Conservation (phyloP, 2,113 vertebrate genomes). For the Dendropsophus ebraccatus region DNA sequence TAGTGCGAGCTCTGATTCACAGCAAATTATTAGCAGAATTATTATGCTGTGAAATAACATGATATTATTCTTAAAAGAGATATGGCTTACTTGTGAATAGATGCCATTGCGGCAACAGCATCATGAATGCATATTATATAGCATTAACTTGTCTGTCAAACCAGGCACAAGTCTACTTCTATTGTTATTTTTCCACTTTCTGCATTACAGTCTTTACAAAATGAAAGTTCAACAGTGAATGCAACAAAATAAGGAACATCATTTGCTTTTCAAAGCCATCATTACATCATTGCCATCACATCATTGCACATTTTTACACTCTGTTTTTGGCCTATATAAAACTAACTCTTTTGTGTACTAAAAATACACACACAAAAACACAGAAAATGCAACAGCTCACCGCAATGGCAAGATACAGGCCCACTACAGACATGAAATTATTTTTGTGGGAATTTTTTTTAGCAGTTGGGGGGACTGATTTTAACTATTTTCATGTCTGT, state of each 20-base stretch:
- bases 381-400: too few species aligned
- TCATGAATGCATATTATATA: neutral
- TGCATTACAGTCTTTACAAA: neutral
- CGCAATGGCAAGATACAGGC: too few species aligned
- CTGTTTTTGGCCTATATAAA: too few species aligned
- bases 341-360: too few species aligned
- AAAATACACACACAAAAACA: too few species aligned
- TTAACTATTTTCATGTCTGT: too few species aligned
- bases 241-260: neutral
- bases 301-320: too few species aligned
- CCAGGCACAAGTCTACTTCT: neutral
- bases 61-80: neutral
- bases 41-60: neutral
- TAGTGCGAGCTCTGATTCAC: neutral
- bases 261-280: too few species aligned
- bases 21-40: neutral
- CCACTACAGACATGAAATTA: too few species aligned
- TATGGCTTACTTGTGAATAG: neutral
- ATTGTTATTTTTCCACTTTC: neutral
- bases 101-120: neutral
- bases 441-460: too few species aligned
- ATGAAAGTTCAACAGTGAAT: neutral
- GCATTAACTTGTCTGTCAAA: neutral
- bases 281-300: too few species aligned
- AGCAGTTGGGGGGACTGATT: too few species aligned